Evolutionary conservation across 2,113 vertebrate species (phyloP), one percentile per base, ranked within the genome.

Genomic region (Erythrolamprus reginae): DNA sequence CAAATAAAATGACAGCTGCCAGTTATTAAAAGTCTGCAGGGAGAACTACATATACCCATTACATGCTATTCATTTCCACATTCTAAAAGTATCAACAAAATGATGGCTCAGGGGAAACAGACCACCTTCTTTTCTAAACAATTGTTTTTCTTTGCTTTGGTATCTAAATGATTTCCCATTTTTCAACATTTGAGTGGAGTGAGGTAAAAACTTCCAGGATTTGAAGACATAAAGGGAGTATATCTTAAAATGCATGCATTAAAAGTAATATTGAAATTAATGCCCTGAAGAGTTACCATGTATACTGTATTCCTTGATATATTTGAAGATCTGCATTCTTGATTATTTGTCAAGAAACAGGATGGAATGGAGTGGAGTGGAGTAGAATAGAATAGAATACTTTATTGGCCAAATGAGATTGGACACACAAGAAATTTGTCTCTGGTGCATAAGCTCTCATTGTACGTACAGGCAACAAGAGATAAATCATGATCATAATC

Each of bases 1-100:
- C 38, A 89, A 61, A 77, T 87, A 9, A 93, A 94, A 92, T 87
- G 56, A 88, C 53, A 89, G 92, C 24, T 52, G 2, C 58, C 91
- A 12, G 82, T 92, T 93, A 58, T 87, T 87, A 52, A 91, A 88
- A 83, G 51, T 88, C 91, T 90, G 13, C 42, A 28, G 24, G 51
- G 91, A 83, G 86, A 91, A 42, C 23, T 17, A 45, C 45, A 5
- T 45, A 4, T 91, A 89, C 61, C 47, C n/a, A 0, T 38, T 83
- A 5, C 13, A 84, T 89, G 42, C 61, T 61, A 51, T 56, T 88
- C 90, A 82, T 87, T 92, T 87, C 85, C 70, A 89, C 84, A 87
- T 89, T 83, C 91, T 77, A 92, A 87, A 24, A 83, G 7, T 23
- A 0, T 87, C 33, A 93, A 85, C 89, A 61, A 88, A 88, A 7